These are phyloP conservation scores for Melanogrammus aeglefinus DNA, from an alignment of 2,797 vertebrate species.

Conservation along the genomic window DNA sequence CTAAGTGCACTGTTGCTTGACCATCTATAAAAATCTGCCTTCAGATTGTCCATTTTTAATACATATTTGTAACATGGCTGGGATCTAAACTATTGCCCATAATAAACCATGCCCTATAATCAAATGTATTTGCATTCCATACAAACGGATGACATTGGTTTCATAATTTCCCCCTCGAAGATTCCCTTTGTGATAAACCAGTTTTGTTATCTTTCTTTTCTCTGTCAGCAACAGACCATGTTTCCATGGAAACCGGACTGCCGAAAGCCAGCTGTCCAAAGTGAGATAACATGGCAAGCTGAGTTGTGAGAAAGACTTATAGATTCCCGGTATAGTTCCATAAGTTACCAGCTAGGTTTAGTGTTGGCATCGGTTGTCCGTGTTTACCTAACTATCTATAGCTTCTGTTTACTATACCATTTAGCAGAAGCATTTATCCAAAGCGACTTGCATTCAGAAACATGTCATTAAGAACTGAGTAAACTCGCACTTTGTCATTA, in stretches of 20 bases:
- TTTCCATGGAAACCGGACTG: conserved; percentile 72
- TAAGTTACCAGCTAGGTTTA: conserved; percentile 32
- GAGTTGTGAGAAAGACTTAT: conserved; percentile 44
- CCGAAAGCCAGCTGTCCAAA: conserved; percentile 71
- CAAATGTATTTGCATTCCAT: background rate
- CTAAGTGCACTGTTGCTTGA: background rate
- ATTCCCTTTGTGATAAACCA: conserved; percentile 53
- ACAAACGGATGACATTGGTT: conserved; percentile 10
- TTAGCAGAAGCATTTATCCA: background rate
- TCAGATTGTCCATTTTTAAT: background rate
- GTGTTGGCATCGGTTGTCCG: conserved; percentile 17
- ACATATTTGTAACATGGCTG: background rate
- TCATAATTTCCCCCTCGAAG: conserved; percentile 39
- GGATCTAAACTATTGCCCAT: background rate
- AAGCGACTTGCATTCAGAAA: background rate
- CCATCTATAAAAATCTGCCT: background rate
- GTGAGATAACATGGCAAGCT: conserved; percentile 56
- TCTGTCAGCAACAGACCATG: conserved; percentile 57
- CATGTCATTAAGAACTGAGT: background rate
- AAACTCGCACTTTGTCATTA: background rate
- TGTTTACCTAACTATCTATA: conserved; percentile 29
- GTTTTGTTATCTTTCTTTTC: conserved; percentile 52
- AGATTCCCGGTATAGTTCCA: conserved; percentile 44
- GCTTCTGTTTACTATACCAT: background rate
- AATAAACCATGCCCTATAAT: background rate